Percentiles rank a stretch among this genome's conserved stretches.
phyloP scores from a whole-genome alignment of 2,888 invertebrate species.

The Metalampra italica region DNA sequence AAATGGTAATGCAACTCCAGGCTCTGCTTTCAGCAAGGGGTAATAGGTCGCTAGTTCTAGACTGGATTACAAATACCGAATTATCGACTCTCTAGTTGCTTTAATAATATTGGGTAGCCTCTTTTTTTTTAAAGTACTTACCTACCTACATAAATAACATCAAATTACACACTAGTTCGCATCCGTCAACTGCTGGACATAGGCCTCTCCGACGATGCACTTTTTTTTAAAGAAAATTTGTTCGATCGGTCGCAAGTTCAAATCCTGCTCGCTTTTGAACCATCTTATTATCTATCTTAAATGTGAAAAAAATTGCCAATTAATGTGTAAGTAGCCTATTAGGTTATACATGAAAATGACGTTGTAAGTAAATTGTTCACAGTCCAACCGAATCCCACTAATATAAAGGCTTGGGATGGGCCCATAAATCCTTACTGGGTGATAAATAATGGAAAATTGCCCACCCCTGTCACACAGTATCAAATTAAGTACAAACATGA shows the following conservation, averaged over 20 bases:
- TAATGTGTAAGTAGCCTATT: neutral
- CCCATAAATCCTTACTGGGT: slow-evolving; percentile 54
- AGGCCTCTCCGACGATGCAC: too few relatives aligned
- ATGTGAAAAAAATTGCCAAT: neutral
- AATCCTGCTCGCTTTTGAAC: too few relatives aligned
- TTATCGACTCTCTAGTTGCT: neutral
- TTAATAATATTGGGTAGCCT: too few relatives aligned
- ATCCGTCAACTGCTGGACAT: too few relatives aligned
- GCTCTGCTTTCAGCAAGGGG: slow-evolving; percentile 38
- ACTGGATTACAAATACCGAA: slow-evolving; percentile 2
- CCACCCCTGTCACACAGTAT: slow-evolving; percentile 62
- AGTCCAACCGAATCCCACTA: slow-evolving; percentile 30
- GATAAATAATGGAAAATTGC: slow-evolving; percentile 69
- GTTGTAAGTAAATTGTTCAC: neutral
- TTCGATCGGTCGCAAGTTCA: too few relatives aligned
- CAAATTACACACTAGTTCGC: too few relatives aligned
- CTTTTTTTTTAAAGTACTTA: too few relatives aligned
- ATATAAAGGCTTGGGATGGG: slow-evolving; percentile 45
- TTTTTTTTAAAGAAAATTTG: too few relatives aligned
- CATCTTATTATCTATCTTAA: too few relatives aligned
- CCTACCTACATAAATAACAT: slow-evolving; percentile 12
- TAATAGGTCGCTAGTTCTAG: slow-evolving; percentile 42
- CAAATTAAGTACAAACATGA: slow-evolving; percentile 49
- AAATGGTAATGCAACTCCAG: slow-evolving; percentile 64
- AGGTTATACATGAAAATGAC: neutral